Evolutionary conservation across 2,888 invertebrate genomes (phyloP).

Genomic region (Trissoscelio sp.): DNA sequence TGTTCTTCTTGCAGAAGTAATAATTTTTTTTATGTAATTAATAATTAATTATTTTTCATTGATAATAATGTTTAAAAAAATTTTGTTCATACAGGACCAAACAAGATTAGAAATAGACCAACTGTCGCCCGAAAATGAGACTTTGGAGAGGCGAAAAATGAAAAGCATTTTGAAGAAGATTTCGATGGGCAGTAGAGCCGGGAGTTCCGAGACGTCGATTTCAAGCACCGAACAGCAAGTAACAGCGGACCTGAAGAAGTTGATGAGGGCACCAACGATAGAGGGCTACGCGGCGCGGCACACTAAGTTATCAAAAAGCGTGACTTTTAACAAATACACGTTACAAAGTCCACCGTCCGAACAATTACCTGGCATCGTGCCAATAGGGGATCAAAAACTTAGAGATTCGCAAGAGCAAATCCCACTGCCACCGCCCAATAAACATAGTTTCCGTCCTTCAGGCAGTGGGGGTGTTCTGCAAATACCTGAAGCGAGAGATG

Average conservation of each 20-base stretch:
- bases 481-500: constrained; percentile 84
- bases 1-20: too few species aligned
- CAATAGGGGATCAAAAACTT: constrained; percentile 71
- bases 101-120: constrained; percentile 73
- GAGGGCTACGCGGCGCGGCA: constrained; percentile 95
- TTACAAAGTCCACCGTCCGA: constrained; percentile 90
- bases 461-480: constrained; percentile 79
- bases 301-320: constrained; percentile 94
- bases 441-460: constrained; percentile 81
- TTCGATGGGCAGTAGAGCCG: constrained; percentile 86
- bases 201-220: constrained; percentile 79
- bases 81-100: constrained; percentile 29
- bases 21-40: too few species aligned
- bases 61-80: too few species aligned
- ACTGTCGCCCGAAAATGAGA: constrained; percentile 89
- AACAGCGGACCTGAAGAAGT: constrained; percentile 86
- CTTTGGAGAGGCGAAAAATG: constrained; percentile 90
- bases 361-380: constrained; percentile 72
- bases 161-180: constrained; percentile 94
- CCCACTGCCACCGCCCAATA: constrained; percentile 80
- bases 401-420: constrained; percentile 74
- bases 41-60: too few species aligned
- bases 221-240: constrained; percentile 79
- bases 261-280: constrained; percentile 92
- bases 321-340: constrained; percentile 93